A percentile compares a stretch with the other conserved stretches of the same genome.
These are phyloP conservation scores for Noctua fimbriata DNA, from an alignment of 2,888 invertebrate species.

Conservation along the genomic window DNA sequence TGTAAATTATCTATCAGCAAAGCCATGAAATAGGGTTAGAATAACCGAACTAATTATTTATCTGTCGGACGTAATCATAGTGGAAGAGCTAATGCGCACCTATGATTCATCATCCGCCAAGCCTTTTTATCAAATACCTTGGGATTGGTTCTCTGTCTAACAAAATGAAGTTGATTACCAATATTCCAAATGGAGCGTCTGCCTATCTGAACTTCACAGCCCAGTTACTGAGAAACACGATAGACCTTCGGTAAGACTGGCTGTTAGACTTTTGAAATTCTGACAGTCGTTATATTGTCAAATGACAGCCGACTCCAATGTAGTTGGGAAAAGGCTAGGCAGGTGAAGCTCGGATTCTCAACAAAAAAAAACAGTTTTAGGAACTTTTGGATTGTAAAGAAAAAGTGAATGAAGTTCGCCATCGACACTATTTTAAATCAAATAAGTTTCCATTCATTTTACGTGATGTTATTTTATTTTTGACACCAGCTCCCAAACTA, in stretches of 20 bases:
- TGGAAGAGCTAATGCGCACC: neutral
- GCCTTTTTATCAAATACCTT: neutral
- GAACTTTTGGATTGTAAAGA: neutral
- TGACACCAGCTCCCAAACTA: neutral
- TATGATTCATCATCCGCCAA: neutral
- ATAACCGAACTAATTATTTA: neutral
- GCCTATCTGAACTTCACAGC: neutral
- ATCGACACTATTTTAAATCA: neutral
- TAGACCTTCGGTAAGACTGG: neutral
- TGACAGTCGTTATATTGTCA: neutral
- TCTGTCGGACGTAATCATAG: slow-evolving; percentile 11
- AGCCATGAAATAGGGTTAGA: neutral
- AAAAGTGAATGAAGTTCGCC: neutral
- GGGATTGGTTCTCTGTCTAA: neutral
- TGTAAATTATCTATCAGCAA: slow-evolving; percentile 1
- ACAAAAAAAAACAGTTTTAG: neutral
- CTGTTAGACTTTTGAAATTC: neutral
- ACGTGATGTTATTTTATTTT: neutral
- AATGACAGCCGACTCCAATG: neutral
- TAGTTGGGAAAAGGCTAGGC: neutral
- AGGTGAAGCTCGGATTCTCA: neutral
- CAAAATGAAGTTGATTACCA: neutral
- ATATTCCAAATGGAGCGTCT: neutral
- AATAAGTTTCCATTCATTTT: neutral
- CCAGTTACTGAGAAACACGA: neutral